These are phyloP conservation scores for Dipodomys stephensi DNA, from an alignment of 2,113 vertebrate genomes.

Conservation along the genomic window DNA sequence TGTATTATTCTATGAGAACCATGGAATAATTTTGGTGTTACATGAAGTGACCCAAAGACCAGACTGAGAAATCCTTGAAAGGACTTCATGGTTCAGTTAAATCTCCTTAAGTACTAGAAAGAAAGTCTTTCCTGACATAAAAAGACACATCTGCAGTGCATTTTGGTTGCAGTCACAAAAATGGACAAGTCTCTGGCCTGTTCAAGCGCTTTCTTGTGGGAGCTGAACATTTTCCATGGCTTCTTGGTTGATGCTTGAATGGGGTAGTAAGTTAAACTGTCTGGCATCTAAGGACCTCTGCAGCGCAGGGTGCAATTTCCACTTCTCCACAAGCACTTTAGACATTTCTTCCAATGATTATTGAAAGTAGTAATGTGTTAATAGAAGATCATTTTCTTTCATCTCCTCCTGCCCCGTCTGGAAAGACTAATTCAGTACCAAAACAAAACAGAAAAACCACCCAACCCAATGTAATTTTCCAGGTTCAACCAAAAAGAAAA, in stretches of 20 bases:
- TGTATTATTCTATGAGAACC: no score
- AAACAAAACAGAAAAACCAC: constrained; percentile 80
- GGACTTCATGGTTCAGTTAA: constrained; percentile 32
- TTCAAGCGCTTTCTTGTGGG: constrained; percentile 48
- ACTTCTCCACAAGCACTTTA: constrained; percentile 61
- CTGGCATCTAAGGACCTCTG: neutral
- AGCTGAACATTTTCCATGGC: constrained; percentile 63
- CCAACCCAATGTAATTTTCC: constrained; percentile 77
- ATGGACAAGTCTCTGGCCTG: constrained; percentile 77
- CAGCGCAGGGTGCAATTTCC: constrained; percentile 41
- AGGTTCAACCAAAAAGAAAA: constrained; percentile 67
- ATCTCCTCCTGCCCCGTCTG: constrained; percentile 38
- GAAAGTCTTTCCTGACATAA: constrained; percentile 69
- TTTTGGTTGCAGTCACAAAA: constrained; percentile 77
- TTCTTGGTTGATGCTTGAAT: constrained; percentile 60
- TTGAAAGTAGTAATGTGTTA: constrained; percentile 66
- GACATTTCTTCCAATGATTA: constrained; percentile 75
- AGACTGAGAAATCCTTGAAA: constrained; percentile 74
- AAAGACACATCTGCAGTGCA: constrained; percentile 71
- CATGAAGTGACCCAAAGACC: neutral
- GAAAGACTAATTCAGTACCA: constrained; percentile 80
- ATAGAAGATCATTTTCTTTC: constrained; percentile 79
- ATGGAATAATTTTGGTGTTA: no score
- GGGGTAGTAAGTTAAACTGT: constrained; percentile 57
- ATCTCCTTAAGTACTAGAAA: constrained; percentile 64